Evolutionary conservation across 2,888 invertebrate species (phyloP).

Genomic region (Trilocha varians): DNA sequence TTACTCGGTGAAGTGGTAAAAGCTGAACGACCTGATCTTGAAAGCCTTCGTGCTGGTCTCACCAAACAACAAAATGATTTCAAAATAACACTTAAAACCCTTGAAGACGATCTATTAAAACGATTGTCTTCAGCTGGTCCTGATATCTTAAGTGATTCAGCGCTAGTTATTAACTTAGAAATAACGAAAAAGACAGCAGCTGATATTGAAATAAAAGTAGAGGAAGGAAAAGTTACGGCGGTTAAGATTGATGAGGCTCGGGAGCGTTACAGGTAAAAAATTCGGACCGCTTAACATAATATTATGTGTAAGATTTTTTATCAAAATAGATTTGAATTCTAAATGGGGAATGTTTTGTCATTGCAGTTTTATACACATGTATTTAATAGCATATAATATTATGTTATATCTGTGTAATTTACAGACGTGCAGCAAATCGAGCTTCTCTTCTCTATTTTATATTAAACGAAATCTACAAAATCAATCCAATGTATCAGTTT

Average conservation of each 20-base stretch:
- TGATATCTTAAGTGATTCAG: constrained; percentile 91
- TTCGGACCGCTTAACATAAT: too few relatives aligned
- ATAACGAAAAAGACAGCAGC: constrained; percentile 94
- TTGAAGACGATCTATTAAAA: constrained; percentile 93
- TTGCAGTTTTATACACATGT: neutral
- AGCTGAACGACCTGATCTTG: constrained; percentile 92
- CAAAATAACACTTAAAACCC: constrained; percentile 90
- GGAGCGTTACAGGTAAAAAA: constrained; percentile 84
- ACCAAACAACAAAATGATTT: constrained; percentile 96
- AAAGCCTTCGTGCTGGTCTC: constrained; percentile 83
- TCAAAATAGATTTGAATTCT: too few relatives aligned
- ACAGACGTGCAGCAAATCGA: constrained; percentile 84
- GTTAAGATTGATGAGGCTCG: constrained; percentile 92
- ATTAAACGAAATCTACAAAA: constrained; percentile 91
- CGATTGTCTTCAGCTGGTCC: constrained; percentile 92
- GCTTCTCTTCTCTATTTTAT: constrained; percentile 95
- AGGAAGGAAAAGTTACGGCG: constrained; percentile 88
- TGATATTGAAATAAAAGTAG: constrained; percentile 90
- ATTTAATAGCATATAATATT: neutral
- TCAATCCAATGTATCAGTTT: constrained; percentile 96
- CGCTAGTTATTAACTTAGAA: constrained; percentile 92
- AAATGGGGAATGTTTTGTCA: too few relatives aligned
- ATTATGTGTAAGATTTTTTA: too few relatives aligned
- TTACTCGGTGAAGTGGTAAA: constrained; percentile 94
- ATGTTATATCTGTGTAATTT: constrained; percentile 5